Base-by-base conservation (phyloP, 2,888 invertebrate genomes). In the Eupithecia centaureata region DNA sequence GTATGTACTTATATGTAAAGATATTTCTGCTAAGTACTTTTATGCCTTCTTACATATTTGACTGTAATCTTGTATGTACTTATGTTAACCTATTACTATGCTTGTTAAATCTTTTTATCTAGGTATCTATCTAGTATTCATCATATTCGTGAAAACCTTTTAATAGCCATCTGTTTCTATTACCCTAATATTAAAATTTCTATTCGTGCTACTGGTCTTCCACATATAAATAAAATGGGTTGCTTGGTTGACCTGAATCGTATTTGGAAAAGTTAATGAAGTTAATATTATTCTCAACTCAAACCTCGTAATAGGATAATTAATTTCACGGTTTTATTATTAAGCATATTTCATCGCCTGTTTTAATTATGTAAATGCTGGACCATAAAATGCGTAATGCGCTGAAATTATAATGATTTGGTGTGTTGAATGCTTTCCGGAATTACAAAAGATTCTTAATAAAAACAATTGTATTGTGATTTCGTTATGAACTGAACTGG, bases 351-450 rank as follows among this genome's bases (percentile, higher is more conserved):
- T 71, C 64, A 68, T 63, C 65, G 22, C 32, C 22, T 27, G 25
- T 66, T 61, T 61, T 68, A 61, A 71, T 71, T 71, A 71, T 67
- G 67, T 56, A 68, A 71, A 71, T 71, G 66, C 58, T 22, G n/a
- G 59, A 42, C 61, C 68, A 63, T 68, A 61, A 71, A 71, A 42
- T 68, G 63, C 57, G 65, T 33, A 32, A 57, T 57, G 32, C 32
- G 32, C 10, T 57, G 32, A 57, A 57, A 57, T 57, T 57, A 57
- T 32, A 57, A 57, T 57, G 32, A 57, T 57, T n/a, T 57, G 57
- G 12, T 32, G 54, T 18, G 54, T 15, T 57, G n/a, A 57, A 22
- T 22, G 4, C 22, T 33, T 2, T 13, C 5, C 32, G 13, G 1
- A 27, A 56, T 22, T 18, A 56, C 10, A 30, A n/a, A 32, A 32